A percentile compares a stretch with the other conserved stretches of the same genome.
phyloP scores from a whole-genome alignment of 2,113 vertebrate genomes.

The Phodopus roborovskii region DNA sequence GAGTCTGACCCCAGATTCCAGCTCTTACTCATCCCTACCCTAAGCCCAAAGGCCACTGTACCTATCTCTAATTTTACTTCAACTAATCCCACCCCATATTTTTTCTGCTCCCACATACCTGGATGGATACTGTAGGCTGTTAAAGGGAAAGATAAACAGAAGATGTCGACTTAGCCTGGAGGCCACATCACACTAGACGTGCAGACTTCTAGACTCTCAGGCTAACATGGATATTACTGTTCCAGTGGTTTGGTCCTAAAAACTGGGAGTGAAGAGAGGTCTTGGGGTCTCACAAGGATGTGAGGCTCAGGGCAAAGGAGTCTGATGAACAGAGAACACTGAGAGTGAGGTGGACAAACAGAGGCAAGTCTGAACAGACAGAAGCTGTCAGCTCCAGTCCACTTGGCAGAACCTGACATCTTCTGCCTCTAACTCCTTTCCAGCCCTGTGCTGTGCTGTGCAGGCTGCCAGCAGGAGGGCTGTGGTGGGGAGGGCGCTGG shows the following conservation, averaged over 20 bases:
- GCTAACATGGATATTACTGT: neutral
- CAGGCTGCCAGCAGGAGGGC: fast-evolving
- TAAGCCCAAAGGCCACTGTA: neutral
- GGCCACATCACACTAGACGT: neutral
- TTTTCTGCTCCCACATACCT: neutral
- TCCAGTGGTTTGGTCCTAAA: neutral
- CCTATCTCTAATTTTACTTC: neutral
- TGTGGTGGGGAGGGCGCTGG: neutral
- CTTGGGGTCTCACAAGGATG: neutral
- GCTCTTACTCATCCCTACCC: neutral
- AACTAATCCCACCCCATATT: neutral
- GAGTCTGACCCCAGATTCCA: neutral
- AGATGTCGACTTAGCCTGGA: neutral
- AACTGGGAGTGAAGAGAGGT: neutral
- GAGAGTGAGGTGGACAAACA: neutral
- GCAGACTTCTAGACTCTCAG: too few species aligned
- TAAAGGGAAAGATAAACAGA: neutral
- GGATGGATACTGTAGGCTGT: neutral
- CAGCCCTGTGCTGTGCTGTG: too few species aligned
- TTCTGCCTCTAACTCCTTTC: neutral
- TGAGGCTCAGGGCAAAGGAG: neutral
- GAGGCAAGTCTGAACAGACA: neutral
- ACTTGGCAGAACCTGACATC: neutral
- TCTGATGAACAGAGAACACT: neutral
- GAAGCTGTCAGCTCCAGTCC: neutral